Evolutionary conservation across 1,140 invertebrate species (phyloP).

Genomic region (Pogonomyrmex californicus): DNA sequence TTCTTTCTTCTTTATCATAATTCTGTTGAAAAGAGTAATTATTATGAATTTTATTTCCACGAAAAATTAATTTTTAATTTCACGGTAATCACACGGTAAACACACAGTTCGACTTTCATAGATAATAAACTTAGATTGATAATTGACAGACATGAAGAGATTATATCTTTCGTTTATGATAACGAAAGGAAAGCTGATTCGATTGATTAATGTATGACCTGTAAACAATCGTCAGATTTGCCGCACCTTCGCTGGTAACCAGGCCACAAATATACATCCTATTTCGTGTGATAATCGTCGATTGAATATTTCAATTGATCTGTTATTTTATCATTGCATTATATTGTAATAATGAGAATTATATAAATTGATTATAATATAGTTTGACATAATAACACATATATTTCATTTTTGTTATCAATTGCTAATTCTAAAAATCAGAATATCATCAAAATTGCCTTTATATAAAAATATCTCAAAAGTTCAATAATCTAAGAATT

Average conservation of each 20-base stretch:
- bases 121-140: not conserved
- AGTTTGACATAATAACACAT: not conserved
- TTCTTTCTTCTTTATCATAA: not conserved
- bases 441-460: not conserved
- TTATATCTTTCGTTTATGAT: not conserved
- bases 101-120: not conserved
- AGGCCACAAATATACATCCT: constrained; percentile 1
- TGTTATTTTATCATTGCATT: not conserved
- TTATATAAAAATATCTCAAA: not conserved
- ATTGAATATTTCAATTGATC: constrained; percentile 30
- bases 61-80: not conserved
- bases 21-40: not conserved
- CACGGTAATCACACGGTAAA: not conserved
- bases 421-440: not conserved
- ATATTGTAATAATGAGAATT: not conserved
- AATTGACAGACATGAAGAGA: constrained; percentile 9
- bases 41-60: not conserved
- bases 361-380: not conserved
- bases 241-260: constrained; percentile 26
- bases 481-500: not conserved
- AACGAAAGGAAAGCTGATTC: constrained; percentile 35
- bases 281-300: constrained; percentile 24
- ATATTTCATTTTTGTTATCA: not conserved
- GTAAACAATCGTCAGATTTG: constrained; percentile 37
- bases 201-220: constrained; percentile 10